Evolutionary conservation across 2,797 vertebrate species (phyloP).

Genomic region (Arremon aurantiirostris): DNA sequence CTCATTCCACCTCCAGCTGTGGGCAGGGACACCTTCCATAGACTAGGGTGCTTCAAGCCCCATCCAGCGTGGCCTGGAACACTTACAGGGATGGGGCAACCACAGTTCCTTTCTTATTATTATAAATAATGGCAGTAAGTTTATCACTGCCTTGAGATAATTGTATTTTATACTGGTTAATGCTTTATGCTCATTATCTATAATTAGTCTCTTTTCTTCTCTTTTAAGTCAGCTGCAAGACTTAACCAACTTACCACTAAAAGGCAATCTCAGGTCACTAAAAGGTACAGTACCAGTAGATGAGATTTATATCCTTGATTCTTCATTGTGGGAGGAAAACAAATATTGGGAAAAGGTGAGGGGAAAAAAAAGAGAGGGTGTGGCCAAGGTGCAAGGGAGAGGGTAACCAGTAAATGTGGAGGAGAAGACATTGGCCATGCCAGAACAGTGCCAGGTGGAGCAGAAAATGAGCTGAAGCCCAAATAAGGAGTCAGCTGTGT

Average conservation of each 20-base stretch:
- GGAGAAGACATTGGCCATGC: background rate
- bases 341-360: background rate
- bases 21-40: background rate
- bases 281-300: constrained; percentile 64
- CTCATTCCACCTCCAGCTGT: background rate
- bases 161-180: background rate
- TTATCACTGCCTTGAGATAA: background rate
- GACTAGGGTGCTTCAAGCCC: background rate
- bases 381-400: background rate
- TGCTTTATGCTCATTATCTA: background rate
- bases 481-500: background rate
- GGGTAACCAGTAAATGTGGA: background rate
- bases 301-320: background rate
- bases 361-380: background rate
- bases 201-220: background rate
- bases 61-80: background rate
- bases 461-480: background rate
- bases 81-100: background rate
- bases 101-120: background rate
- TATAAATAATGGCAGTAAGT: background rate
- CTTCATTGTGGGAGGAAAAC: background rate
- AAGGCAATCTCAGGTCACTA: constrained; percentile 4
- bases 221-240: constrained; percentile 72
- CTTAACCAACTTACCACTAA: constrained; percentile 59
- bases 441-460: background rate